Conservation (phyloP, 1,140 invertebrate species). For the Drosophila insularis region DNA sequence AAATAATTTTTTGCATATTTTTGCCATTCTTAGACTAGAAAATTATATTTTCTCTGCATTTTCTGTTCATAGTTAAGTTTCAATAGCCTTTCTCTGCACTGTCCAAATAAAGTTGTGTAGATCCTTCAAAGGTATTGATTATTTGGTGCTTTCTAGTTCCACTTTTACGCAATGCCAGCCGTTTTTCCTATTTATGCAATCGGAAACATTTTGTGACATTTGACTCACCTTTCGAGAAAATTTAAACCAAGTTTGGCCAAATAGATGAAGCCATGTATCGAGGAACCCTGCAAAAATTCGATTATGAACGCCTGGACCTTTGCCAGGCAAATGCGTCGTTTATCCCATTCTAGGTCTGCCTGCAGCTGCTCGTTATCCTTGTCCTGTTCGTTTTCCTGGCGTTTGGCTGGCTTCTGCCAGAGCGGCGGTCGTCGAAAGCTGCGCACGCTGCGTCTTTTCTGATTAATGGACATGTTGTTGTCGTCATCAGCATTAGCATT, state of each 20-base stretch:
- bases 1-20: no score
- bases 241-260: slow-evolving; percentile 77
- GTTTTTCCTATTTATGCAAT: no score
- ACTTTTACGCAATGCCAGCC: no score
- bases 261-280: slow-evolving; percentile 80
- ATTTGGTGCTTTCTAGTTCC: no score
- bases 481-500: slow-evolving; percentile 49
- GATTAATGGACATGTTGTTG: slow-evolving; percentile 53
- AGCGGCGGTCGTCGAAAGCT: slow-evolving; percentile 71
- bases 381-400: not conserved
- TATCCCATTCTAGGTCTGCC: not conserved
- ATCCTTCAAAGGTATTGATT: no score
- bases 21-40: no score
- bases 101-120: no score
- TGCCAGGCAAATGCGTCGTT: slow-evolving; percentile 28
- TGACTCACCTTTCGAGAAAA: slow-evolving; percentile 73
- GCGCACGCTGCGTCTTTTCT: slow-evolving; percentile 55
- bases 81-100: no score
- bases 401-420: slow-evolving; percentile 42
- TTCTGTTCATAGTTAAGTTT: no score
- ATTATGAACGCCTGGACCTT: slow-evolving; percentile 74
- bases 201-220: not conserved
- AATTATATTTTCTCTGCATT: no score
- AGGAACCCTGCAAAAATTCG: slow-evolving; percentile 75
- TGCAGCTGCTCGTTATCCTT: not conserved